Base-by-base conservation (phyloP, 2,797 vertebrate genomes). In the Alcedo quadribrachys region DNA sequence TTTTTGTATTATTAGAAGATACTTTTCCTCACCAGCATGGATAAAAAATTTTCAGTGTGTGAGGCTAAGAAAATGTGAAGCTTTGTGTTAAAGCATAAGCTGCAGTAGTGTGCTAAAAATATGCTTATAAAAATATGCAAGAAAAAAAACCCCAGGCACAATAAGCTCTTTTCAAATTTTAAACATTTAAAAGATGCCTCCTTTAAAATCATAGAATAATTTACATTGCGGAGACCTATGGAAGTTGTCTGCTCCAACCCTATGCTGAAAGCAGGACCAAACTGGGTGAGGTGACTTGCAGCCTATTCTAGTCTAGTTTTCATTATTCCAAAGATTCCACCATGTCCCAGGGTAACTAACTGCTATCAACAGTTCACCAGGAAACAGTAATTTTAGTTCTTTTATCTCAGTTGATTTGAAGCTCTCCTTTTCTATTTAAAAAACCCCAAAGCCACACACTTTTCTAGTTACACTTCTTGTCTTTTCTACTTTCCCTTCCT, bases 341-440 rank as follows among this genome's bases (percentile, higher is more conserved):
- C 28, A 4, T 46, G 53, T 82, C 55, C 53, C 21, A 70, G 48
- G n/a, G 60, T 43, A 87, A 33, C n/a, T 82, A 93, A 79, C 3
- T 71, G 17, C 45, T 92, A 35, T 81, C 57, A 88, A 77, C 50
- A 55, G 35, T 81, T 75, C 32, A 67, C 20, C 15, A 24, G 40
- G 54, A 92, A 89, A 37, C 40, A 60, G 42, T 74, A 37, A 37
- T 83, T 61, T 81, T 87, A 58, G 76, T 85, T 88, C 42, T 92
- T 90, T 92, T 80, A 61, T 85, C 40, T 74, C 50, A 18, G 18
- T 71, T 86, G 73, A 66, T 85, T 81, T 78, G 40, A 51, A 75
- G 43, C 32, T 78, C 30, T 58, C 57, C 37, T 55, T 75, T 74
- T 73, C 42, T 11, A 28, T 74, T 55, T 27, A 48, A 60, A 68